A percentile compares a stretch with the other conserved stretches of the same genome.
Evolutionary conservation across 2,797 vertebrate genomes (phyloP).

Genomic region (Epinephelus malabaricus): DNA sequence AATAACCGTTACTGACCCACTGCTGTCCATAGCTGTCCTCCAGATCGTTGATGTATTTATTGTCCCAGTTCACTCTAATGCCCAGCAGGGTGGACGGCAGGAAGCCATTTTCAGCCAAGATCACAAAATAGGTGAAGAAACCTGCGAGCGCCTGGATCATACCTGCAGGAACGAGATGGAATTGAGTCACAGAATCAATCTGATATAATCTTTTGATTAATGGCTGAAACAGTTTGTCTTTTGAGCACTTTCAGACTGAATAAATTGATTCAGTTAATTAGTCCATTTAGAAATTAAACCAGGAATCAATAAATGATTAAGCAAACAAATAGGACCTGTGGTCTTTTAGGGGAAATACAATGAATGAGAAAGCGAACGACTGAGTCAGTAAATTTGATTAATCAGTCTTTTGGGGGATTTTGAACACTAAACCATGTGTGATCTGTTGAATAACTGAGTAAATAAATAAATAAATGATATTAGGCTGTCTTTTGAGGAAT

Average conservation of each 20-base stretch:
- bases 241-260: not conserved
- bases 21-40: conserved; percentile 98
- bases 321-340: conserved; percentile 11
- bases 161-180: conserved; percentile 77
- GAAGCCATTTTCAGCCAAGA: conserved; percentile 97
- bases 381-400: conserved; percentile 14
- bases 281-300: conserved; percentile 1
- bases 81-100: conserved; percentile 90
- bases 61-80: conserved; percentile 92
- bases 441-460: not conserved
- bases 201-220: conserved; percentile 5
- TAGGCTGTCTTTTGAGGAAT: not conserved
- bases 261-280: not conserved
- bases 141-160: conserved; percentile 98
- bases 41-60: conserved; percentile 91
- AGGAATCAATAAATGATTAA: conserved; percentile 44
- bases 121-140: conserved; percentile 98
- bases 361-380: not conserved
- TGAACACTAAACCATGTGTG: not conserved
- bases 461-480: conserved; percentile 9
- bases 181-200: not conserved
- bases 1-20: conserved; percentile 88
- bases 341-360: not conserved
- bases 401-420: conserved; percentile 1
- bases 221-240: not conserved